phyloP scores from a whole-genome alignment of 2,888 invertebrate genomes.

The Clunio marinus region DNA sequence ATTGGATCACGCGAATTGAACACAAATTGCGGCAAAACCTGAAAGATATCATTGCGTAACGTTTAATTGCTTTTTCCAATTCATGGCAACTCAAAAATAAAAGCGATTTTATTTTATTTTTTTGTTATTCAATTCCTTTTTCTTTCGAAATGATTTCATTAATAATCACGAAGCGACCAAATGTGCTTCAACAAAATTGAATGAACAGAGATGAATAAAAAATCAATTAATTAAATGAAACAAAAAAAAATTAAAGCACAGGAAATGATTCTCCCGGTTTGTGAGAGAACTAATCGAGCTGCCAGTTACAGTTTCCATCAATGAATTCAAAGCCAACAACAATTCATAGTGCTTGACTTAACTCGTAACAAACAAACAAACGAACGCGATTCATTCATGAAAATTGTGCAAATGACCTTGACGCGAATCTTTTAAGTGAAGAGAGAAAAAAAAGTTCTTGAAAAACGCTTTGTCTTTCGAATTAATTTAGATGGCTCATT shows the following conservation, averaged over 20 bases:
- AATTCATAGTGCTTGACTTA: not conserved
- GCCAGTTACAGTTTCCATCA: constrained; percentile 23
- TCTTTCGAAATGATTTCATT: no score
- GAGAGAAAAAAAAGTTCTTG: constrained; percentile 1
- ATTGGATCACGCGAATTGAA: constrained; percentile 99
- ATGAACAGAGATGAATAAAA: not conserved
- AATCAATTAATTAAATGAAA: constrained; percentile 22
- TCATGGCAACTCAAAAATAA: no score
- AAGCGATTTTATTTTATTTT: no score
- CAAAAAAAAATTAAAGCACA: constrained; percentile 3
- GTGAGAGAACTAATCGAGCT: constrained; percentile 23
- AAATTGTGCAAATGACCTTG: constrained; percentile 22
- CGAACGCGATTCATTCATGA: constrained; percentile 17
- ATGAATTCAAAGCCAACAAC: constrained; percentile 12
- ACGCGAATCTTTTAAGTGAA: constrained; percentile 20
- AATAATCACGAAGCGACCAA: no score
- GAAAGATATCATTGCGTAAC: constrained; percentile 42
- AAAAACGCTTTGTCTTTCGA: not conserved
- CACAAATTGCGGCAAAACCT: constrained; percentile 79
- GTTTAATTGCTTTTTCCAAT: no score
- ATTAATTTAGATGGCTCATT: not conserved
- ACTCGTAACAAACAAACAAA: constrained; percentile 7
- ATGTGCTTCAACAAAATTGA: not conserved
- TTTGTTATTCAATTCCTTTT: no score
- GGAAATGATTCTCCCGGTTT: constrained; percentile 23